These are phyloP conservation scores for Thaumatotibia leucotreta DNA, from an alignment of 1,140 invertebrate genomes.

Conservation along the genomic window DNA sequence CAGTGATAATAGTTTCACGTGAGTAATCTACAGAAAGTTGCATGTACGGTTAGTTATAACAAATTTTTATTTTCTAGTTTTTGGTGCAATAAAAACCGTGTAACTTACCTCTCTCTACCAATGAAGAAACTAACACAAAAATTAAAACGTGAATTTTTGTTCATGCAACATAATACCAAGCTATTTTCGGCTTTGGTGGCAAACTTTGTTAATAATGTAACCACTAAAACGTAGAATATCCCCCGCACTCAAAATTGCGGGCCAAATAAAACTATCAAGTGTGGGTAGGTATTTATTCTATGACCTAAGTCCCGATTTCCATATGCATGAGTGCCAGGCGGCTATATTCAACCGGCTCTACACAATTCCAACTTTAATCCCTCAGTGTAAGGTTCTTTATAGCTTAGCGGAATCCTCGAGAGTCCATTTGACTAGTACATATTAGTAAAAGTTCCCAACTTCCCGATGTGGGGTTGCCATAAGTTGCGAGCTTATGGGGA, in stretches of 20 bases:
- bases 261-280: constrained; percentile 38
- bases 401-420: constrained; percentile 42
- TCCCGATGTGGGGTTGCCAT: constrained; percentile 41
- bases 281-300: constrained; percentile 46
- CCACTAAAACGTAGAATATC: background rate
- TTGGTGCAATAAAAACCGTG: too few relatives aligned
- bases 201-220: background rate
- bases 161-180: background rate
- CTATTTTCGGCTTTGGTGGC: background rate
- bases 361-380: constrained; percentile 28
- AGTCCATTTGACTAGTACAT: constrained; percentile 70
- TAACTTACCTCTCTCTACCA: too few relatives aligned
- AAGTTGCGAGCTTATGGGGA: constrained; percentile 4
- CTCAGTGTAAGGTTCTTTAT: constrained; percentile 42
- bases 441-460: constrained; percentile 69
- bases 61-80: too few relatives aligned
- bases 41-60: too few relatives aligned
- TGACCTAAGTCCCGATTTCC: constrained; percentile 66
- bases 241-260: constrained; percentile 14
- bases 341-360: background rate
- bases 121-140: too few relatives aligned
- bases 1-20: too few relatives aligned
- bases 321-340: constrained; percentile 60
- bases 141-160: too few relatives aligned
- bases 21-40: too few relatives aligned